Base-by-base conservation (phyloP, 64 coral and sea anemone genomes). In the Porites australiensis region DNA sequence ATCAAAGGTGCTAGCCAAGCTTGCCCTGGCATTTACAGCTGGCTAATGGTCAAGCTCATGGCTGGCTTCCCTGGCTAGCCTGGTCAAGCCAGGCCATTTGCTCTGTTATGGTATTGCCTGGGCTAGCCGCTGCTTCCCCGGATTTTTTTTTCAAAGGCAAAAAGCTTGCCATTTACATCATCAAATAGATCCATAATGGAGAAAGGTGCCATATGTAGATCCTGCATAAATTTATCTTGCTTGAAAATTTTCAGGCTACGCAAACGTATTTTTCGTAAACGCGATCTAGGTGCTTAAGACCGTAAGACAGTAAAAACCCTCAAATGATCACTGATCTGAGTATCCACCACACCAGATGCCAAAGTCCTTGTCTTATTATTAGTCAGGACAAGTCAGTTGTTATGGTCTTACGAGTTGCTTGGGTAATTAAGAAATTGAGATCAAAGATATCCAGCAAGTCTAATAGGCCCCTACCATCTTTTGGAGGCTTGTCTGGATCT, bases 361-460 rank as follows among this genome's bases (percentile, higher is more conserved):
- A 87, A 16, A 27, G 52, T 72, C 21, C 6, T 73, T 72, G 70
- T 87, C 63, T 87, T 18, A 70, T 63, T 51, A 87, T 87, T 20
- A 72, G 63, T 2, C 46, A 54, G 12, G 54, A 54, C 13, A 1
- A 50, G 53, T 73, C 54, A 23, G 44, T 50, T 48, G 85, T 87
- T 70, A 72, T 87, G 52, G 44, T 66, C 72, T 13, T 87, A 50
- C 66, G 71, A 43, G 67, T 87, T n/a, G 64, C 44, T 47, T 16
- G 37, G 45, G 14, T 87, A 19, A 87, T 87, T 23, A 73, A 70
- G 45, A 5, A 55, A 55, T 55, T 7, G 53, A 55, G 53, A 55
- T 55, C 70, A 77, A 77, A 89, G 19, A 89, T 78, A 74, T 89
- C 87, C 58, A 89, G 64, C 77, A 89, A 77, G 77, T 89, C 87